Percentiles rank a stretch among this genome's conserved stretches.
Conservation (phyloP, 2,797 vertebrate species). For the Onychomys torridus region DNA sequence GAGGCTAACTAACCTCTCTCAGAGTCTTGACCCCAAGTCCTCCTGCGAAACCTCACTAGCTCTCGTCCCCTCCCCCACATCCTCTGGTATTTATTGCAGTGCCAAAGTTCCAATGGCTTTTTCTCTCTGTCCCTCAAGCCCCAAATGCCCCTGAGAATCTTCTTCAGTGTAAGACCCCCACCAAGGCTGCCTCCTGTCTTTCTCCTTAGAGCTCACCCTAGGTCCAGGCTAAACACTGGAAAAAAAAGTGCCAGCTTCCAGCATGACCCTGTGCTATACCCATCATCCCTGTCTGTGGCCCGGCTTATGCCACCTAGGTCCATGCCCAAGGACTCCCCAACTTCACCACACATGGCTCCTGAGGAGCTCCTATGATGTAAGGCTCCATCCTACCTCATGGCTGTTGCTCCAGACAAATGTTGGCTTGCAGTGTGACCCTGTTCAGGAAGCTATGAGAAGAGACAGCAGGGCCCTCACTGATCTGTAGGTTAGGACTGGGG, state of each 20-base stretch:
- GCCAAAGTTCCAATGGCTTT: not conserved
- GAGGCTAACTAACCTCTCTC: not conserved
- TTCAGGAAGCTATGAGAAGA: not conserved
- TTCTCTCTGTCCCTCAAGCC: not conserved
- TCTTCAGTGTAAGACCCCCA: not conserved
- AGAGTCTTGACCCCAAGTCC: not conserved
- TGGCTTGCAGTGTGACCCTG: not conserved
- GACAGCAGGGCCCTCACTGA: not conserved
- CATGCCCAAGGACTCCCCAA: no score
- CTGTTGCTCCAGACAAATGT: not conserved
- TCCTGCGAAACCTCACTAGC: not conserved
- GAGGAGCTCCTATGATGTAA: not conserved
- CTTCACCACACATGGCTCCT: not conserved
- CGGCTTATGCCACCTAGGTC: no score
- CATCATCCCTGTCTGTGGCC: not conserved
- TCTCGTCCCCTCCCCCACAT: no score
- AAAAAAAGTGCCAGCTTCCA: not conserved
- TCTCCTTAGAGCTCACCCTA: not conserved
- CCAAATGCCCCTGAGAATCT: not conserved
- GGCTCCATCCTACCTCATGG: no score
- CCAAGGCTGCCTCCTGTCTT: no score
- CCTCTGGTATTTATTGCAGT: not conserved
- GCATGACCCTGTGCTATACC: no score
- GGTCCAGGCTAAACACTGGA: not conserved
- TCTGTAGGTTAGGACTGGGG: not conserved